Conservation (phyloP, 2,797 vertebrate genomes). For the Helostoma temminkii region DNA sequence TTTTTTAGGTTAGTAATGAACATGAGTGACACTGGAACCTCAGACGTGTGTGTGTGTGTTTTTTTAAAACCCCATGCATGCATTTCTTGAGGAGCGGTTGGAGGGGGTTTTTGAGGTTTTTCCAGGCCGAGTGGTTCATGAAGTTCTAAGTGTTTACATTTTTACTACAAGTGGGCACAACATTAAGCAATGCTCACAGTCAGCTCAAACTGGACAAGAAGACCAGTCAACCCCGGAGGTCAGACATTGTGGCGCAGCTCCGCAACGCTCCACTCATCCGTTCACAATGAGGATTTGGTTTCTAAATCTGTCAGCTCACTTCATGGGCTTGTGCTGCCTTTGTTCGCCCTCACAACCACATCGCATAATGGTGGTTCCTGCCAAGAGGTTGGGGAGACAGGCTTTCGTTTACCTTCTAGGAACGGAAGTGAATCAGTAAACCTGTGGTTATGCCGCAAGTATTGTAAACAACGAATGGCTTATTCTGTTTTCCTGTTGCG, state of each 20-base stretch:
- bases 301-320: conserved; percentile 50
- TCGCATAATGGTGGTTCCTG: conserved; percentile 25
- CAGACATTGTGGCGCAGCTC: conserved; percentile 45
- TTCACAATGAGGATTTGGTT: conserved; percentile 59
- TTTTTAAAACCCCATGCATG: background rate
- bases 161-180: conserved; percentile 7
- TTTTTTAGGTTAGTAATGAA: conserved; percentile 36
- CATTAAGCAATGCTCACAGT: conserved; percentile 8
- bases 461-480: conserved; percentile 23
- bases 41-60: background rate
- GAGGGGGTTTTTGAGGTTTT: conserved; percentile 12
- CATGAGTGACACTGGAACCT: conserved; percentile 45
- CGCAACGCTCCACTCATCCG: conserved; percentile 46
- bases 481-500: conserved; percentile 19
- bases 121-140: conserved; percentile 16
- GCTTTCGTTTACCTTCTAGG: conserved; percentile 34
- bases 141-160: background rate
- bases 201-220: conserved; percentile 14
- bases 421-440: conserved; percentile 29
- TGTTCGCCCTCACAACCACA: conserved; percentile 37
- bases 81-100: background rate
- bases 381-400: conserved; percentile 15
- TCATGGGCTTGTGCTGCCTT: background rate
- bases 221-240: conserved; percentile 39
- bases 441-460: conserved; percentile 25